Evolutionary conservation across 2,888 invertebrate genomes (phyloP), one percentile per base, ranked within the genome.

Genomic region (Himalopsyche anomala): DNA sequence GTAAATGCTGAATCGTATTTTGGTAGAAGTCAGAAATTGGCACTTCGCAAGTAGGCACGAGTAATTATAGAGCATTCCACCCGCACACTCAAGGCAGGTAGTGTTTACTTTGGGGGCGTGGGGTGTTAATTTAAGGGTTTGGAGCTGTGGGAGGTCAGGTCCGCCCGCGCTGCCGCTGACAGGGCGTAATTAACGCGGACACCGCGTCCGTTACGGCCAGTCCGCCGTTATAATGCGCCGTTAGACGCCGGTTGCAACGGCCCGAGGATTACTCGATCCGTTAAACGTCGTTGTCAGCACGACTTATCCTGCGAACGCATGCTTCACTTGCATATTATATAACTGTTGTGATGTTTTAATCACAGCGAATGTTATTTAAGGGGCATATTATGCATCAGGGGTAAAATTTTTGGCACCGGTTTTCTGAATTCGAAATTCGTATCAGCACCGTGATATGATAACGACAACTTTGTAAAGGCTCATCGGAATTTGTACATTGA

Each of bases 111-210:
- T 51, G n/a, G 82, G 74, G 19, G 86, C 81, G 84, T 82, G 84
- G 82, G 80, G 79, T 83, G 84, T 80, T 83, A 83, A 81, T 80
- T 84, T 84, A 42, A 28, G 19, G 56, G 85, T 62, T 74, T 79
- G 69, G 40, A 83, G 85, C 45, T 40, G 40, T 81, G 74, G 17
- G 17, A 54, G 84, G 74, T 74, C 84, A 82, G 84, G 81, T 40
- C 45, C 28, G 28, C 86, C 80, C 80, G n/a, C 80, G 69, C 88
- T 88, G 88, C 62, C 80, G 84, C 74, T 88, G 88, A 88, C 88
- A 88, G 88, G 82, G 85, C 69, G 86, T 88, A 88, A 88, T 88
- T 88, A 88, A 88, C 88, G 86, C 86, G 85, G 88, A 86, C 85
- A 85, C 56, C 82, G 85, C 84, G 84, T 62, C 88, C 86, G 81